Evolutionary conservation across 2,888 invertebrate species (phyloP).

Genomic region (Allophyes oxyacanthae): DNA sequence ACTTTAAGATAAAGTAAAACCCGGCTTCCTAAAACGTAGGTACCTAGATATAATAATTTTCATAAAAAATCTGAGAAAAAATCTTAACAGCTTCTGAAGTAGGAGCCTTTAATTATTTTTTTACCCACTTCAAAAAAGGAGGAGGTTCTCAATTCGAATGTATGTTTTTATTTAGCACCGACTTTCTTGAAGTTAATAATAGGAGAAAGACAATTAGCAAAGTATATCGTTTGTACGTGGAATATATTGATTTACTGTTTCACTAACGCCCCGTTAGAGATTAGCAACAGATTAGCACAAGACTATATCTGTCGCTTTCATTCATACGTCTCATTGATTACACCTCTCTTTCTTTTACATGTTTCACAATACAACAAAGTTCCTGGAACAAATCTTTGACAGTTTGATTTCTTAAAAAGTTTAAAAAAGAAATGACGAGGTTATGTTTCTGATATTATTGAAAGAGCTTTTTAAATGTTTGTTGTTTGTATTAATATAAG

Average conservation of each 20-base stretch:
- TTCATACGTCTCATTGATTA: background rate
- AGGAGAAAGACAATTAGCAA: too few relatives aligned
- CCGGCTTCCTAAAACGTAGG: too few relatives aligned
- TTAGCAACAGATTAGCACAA: conserved; percentile 16
- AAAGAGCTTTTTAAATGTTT: background rate
- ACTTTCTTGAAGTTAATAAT: too few relatives aligned
- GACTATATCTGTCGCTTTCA: conserved; percentile 26
- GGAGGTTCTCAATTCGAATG: too few relatives aligned
- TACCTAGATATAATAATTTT: too few relatives aligned
- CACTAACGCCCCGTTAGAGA: conserved; percentile 9
- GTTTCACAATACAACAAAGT: conserved; percentile 40
- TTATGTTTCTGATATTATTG: conserved; percentile 16
- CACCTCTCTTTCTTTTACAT: conserved; percentile 16
- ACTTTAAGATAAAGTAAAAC: too few relatives aligned
- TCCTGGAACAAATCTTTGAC: conserved; percentile 51
- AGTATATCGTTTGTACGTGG: background rate
- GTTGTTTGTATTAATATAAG: background rate
- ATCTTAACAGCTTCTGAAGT: too few relatives aligned
- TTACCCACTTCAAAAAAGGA: too few relatives aligned
- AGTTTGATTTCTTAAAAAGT: conserved; percentile 29
- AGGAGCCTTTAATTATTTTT: too few relatives aligned
- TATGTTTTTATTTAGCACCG: too few relatives aligned
- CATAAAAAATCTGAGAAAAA: too few relatives aligned
- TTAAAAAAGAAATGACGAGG: conserved; percentile 4
- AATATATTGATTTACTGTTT: conserved; percentile 10